Base-by-base conservation (phyloP, 2,113 vertebrate genomes). In the Bathybates hornii region DNA sequence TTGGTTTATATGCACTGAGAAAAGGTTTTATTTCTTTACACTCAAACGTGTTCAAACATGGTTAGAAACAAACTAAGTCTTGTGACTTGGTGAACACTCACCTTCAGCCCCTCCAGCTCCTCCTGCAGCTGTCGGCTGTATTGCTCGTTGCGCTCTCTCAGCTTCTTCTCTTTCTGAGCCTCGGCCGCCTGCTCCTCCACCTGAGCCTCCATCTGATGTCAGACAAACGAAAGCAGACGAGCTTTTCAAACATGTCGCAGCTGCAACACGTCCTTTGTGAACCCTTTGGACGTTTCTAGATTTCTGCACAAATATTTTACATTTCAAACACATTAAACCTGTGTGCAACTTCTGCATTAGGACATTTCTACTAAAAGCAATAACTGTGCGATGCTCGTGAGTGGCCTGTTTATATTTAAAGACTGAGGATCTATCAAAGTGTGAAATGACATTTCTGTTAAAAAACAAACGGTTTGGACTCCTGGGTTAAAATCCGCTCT, bases 91-190 rank as follows among this genome's bases (percentile, higher is more conserved):
- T 4, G 9, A 0, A 7, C 29, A 5, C 38, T 76, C 76, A 98
- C 99, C 97, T 99, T 99, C 56, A 99, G 96, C 21, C 97, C 97
- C 84, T 99, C 98, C 91, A 99, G 86, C 91, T 99, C 99, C 66
- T 97, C 98, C 94, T 99, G 98, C 94, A 99, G 95, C 94, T 99
- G 98, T 82, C 98, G 97, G 89, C 97, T 97, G 86, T 98, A 98
- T 91, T 98, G 98, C 73, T 99, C 98, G 3, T 97, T 98, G 54
- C 97, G 97, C 91, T 99, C 99, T 82, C 98, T 97, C 86, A 99
- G 93, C 92, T 99, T 99, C 93, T 97, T 97, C 96, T 99, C 98
- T 94, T 99, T 99, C 87, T 98, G 98, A 84, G 97, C 97, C 92
- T 99, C 98, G 9, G 96, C 97, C 24, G 96, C 85, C 93, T 97